These are phyloP conservation scores for Enteromius radiatus DNA, from an alignment of 2,797 vertebrate genomes.

Conservation along the genomic window DNA sequence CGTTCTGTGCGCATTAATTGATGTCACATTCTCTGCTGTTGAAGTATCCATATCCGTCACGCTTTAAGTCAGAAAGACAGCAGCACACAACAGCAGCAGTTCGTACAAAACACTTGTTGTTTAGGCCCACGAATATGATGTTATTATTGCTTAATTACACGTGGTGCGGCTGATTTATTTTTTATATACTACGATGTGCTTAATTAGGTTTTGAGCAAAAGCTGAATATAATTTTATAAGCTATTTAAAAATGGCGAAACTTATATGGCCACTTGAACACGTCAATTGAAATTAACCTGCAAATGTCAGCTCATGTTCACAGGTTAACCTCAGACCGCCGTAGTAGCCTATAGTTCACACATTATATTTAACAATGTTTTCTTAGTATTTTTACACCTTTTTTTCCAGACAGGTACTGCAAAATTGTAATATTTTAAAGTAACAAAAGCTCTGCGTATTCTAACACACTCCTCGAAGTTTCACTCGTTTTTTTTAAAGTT, in stretches of 20 bases:
- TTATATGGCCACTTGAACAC: not conserved
- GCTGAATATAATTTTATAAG: not conserved
- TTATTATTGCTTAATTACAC: not conserved
- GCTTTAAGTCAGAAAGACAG: not conserved
- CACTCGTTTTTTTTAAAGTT: not conserved
- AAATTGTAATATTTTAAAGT: not conserved
- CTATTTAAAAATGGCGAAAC: not conserved
- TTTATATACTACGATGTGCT: not conserved
- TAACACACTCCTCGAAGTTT: not conserved
- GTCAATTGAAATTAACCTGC: not conserved
- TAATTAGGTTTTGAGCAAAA: not conserved
- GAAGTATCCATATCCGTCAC: slow-evolving; percentile 5
- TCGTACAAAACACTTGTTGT: not conserved
- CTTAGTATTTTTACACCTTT: not conserved
- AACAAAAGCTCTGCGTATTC: not conserved
- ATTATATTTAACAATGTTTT: not conserved
- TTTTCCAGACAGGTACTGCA: not conserved
- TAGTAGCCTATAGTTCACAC: not conserved
- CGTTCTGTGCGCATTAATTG: not conserved
- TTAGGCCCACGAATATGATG: not conserved
- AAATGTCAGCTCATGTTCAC: not conserved
- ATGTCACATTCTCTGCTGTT: not conserved
- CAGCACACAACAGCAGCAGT: not conserved
- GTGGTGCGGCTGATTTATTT: not conserved
- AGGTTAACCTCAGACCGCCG: not conserved